Base-by-base conservation (phyloP, 2,797 vertebrate genomes). In the Gephyroberyx darwinii region DNA sequence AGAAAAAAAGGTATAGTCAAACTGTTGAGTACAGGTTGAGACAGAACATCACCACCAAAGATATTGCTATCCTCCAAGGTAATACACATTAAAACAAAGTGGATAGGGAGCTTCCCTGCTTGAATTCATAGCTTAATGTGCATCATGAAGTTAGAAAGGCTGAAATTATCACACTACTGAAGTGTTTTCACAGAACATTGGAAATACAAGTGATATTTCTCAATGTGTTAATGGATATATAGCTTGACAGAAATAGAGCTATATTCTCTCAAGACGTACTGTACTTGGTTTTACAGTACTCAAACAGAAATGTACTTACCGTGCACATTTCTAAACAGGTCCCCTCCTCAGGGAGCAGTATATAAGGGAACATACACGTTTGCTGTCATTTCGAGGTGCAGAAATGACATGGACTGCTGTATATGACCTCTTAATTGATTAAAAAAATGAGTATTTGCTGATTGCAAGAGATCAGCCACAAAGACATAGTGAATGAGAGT, bases 401-500 rank as follows among this genome's bases (percentile, higher is more conserved):
- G 33, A 65, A 54, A 8, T 60, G 19, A 35, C 41, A 35, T 62
- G 22, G 22, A 16, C 20, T 37, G 13, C 30, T 20, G 39, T 9
- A 51, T 60, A 47, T 45, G 10, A 6, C 41, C 66, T 22, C 51
- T 65, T 4, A 56, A 59, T 74, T 74, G 37, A 80, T 47, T 77
- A 33, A 70, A 45, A 77, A 62, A 43, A 84, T 59, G 74, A 64
- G 74, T 14, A 12, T 26, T 54, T 41, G 20, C 31, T 61, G 41
- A 71, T 79, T 80, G 81, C 65, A 65, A 78, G 62, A 85, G 71
- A 69, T 84, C 13, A 12, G 63, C 20, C 51, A 55, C 56, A 77
- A 62, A 82, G 51, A 85, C 43, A 45, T 72, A 65, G 57, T 80
- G 74, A 86, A 74, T 80, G 52, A 54, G 71, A 69, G 62, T 59